These are phyloP conservation scores for Corythoichthys haematopterus DNA, from an alignment of 2,113 vertebrate genomes.

Conservation along the genomic window DNA sequence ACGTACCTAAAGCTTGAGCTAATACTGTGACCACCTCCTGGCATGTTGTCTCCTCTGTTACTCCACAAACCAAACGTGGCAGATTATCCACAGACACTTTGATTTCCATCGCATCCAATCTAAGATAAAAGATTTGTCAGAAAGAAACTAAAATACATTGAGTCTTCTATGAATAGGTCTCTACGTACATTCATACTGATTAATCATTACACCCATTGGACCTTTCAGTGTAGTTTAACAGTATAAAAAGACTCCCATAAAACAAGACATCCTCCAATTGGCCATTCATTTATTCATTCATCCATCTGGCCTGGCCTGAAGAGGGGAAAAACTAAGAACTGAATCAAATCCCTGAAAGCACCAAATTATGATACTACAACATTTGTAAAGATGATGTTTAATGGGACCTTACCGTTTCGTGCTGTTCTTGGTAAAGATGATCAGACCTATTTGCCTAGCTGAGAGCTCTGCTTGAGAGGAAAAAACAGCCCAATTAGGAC, in stretches of 20 bases:
- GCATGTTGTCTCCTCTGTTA: conserved; percentile 73
- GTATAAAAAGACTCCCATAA: neutral
- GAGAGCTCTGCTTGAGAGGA: conserved; percentile 24
- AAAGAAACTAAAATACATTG: neutral
- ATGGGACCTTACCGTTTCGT: conserved; percentile 36
- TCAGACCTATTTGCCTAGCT: conserved; percentile 11
- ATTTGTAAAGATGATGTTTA: neutral
- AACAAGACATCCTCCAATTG: neutral
- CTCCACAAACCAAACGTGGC: conserved; percentile 73
- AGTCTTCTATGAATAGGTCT: neutral
- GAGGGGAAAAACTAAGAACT: neutral
- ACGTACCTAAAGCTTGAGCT: conserved; percentile 71
- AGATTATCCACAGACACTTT: conserved; percentile 73
- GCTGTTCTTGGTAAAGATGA: conserved; percentile 5
- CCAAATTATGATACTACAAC: neutral
- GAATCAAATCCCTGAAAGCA: neutral
- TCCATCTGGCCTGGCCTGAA: neutral
- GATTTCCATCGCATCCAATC: conserved; percentile 67
- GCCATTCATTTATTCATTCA: too few species aligned
- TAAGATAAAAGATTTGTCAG: neutral
- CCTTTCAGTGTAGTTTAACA: neutral
- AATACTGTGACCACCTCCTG: conserved; percentile 75
- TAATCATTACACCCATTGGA: neutral
- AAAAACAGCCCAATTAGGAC: conserved; percentile 40
- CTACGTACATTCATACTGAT: neutral